phyloP scores from a whole-genome alignment of 2,113 vertebrate species.

The Thunnus thynnus region DNA sequence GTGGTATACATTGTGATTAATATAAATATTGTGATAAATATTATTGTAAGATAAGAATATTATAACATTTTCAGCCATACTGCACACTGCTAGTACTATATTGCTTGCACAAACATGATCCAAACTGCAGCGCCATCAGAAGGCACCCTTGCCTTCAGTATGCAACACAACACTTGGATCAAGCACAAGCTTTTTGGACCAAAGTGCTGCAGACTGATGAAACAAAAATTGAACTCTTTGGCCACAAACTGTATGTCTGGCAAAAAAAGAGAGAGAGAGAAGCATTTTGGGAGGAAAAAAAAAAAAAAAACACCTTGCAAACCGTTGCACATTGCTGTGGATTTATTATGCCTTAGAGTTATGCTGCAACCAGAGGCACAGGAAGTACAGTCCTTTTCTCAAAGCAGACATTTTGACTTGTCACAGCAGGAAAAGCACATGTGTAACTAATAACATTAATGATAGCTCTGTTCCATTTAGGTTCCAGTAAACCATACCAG shows the following conservation, averaged over 20 bases:
- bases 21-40: not conserved
- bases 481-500: not conserved
- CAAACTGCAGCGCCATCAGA: not conserved
- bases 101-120: not conserved
- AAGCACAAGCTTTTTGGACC: constrained; percentile 4
- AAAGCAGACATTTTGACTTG: constrained; percentile 28
- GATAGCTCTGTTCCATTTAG: constrained; percentile 5
- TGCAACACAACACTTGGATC: constrained; percentile 15
- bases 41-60: not conserved
- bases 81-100: not conserved
- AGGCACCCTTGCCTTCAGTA: not conserved
- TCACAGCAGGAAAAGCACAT: constrained; percentile 17
- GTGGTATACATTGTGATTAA: too few species aligned
- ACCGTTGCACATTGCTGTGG: constrained; percentile 15
- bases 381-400: constrained; percentile 9
- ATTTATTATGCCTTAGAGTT: constrained; percentile 37
- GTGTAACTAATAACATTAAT: constrained; percentile 33
- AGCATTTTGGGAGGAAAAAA: not conserved
- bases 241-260: constrained; percentile 29
- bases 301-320: not conserved
- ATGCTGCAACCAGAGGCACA: constrained; percentile 29
- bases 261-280: constrained; percentile 1
- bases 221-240: constrained; percentile 32
- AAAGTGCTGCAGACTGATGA: constrained; percentile 35
- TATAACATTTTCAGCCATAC: not conserved